Conservation (phyloP, 2,888 invertebrate genomes). For the Apotomis turbidana region DNA sequence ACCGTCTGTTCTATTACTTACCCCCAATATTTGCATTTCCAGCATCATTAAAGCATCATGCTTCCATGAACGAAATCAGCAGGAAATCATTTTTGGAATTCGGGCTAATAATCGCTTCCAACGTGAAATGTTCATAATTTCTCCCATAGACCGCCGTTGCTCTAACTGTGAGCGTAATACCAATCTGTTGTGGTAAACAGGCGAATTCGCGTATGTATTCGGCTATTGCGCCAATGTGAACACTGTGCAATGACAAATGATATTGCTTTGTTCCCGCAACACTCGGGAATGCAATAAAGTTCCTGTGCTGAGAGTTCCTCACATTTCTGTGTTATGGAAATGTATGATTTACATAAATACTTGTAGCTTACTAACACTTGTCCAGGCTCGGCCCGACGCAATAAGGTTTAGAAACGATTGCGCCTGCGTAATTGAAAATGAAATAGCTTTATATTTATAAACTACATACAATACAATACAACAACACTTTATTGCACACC, state of each 20-base stretch:
- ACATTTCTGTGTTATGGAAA: slow-evolving; percentile 49
- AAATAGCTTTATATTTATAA: background rate
- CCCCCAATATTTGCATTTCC: too few species aligned
- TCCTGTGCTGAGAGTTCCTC: slow-evolving; percentile 55
- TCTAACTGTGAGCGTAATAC: background rate
- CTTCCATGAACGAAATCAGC: too few species aligned
- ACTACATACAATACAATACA: too few species aligned
- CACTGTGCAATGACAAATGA: slow-evolving; percentile 63
- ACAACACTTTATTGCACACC: too few species aligned
- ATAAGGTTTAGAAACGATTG: background rate
- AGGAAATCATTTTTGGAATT: too few species aligned
- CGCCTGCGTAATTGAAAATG: background rate
- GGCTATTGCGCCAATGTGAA: slow-evolving; percentile 39
- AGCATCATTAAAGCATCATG: too few species aligned
- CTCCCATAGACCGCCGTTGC: background rate
- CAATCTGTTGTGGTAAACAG: background rate
- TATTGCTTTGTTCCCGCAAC: slow-evolving; percentile 58
- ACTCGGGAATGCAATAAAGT: slow-evolving; percentile 71
- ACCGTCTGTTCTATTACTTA: too few species aligned
- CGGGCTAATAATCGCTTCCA: background rate
- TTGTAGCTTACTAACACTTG: slow-evolving; percentile 25
- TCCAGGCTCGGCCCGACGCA: background rate
- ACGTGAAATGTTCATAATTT: background rate
- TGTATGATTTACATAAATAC: slow-evolving; percentile 40
- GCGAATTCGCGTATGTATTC: slow-evolving; percentile 14